phyloP scores from a whole-genome alignment of 1,140 invertebrate genomes.

The Zophobas morio region DNA sequence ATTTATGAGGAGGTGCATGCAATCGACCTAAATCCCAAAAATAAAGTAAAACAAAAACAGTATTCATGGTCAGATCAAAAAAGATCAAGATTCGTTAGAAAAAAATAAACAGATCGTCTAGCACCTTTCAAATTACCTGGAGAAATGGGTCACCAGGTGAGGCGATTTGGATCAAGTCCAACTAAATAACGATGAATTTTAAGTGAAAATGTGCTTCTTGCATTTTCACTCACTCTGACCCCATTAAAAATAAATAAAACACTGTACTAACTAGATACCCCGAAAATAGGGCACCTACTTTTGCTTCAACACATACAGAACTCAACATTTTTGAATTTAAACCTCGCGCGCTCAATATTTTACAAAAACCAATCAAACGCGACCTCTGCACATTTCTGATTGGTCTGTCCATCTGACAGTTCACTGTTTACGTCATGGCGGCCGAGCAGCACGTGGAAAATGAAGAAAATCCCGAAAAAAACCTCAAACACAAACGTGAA shows the following conservation, averaged over 20 bases:
- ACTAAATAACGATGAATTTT: background rate
- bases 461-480: conserved; percentile 40
- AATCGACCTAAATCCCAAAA: conserved; percentile 6
- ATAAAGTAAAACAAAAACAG: background rate
- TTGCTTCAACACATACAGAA: too few relatives aligned
- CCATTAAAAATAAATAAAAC: background rate
- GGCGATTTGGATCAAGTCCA: conserved; percentile 7
- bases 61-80: conserved; percentile 9
- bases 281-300: too few relatives aligned
- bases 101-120: conserved; percentile 24
- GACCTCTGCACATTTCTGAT: background rate
- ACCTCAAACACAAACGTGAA: conserved; percentile 47
- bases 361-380: conserved; percentile 9
- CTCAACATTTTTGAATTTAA: too few relatives aligned
- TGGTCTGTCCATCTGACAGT: background rate
- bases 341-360: background rate
- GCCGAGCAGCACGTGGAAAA: conserved; percentile 45
- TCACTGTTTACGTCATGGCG: conserved; percentile 36
- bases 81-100: background rate
- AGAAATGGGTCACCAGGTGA: conserved; percentile 35
- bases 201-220: background rate
- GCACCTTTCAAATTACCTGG: conserved; percentile 33
- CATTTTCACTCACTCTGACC: background rate
- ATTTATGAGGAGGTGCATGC: background rate
- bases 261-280: too few relatives aligned